Evolutionary conservation across 2,888 invertebrate genomes (phyloP).

Genomic region (Charanyca ferruginea): DNA sequence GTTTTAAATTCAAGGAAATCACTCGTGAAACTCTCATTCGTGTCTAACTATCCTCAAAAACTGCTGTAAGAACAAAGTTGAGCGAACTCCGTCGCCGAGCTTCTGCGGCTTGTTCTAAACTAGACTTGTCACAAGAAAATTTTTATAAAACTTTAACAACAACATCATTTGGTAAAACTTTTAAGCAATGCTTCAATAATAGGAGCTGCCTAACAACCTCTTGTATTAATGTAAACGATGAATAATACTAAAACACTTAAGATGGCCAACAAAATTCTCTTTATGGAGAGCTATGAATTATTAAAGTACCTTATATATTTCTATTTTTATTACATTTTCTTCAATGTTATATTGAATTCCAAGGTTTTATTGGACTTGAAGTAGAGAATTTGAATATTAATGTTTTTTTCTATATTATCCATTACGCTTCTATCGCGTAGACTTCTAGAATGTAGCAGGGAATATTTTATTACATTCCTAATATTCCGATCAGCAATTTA

Average conservation of each 20-base stretch:
- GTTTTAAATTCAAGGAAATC: constrained; percentile 77
- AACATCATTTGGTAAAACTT: constrained; percentile 48
- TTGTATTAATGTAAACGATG: constrained; percentile 24
- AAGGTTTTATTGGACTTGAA: constrained; percentile 41
- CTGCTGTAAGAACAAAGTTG: constrained; percentile 77
- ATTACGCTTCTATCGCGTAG: constrained; percentile 13
- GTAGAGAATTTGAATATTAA: constrained; percentile 48
- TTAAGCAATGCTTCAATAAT: constrained; percentile 33
- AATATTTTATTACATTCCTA: neutral
- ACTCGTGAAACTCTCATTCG: constrained; percentile 80
- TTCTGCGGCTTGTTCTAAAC: constrained; percentile 67
- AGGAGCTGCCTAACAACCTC: constrained; percentile 30
- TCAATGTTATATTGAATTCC: constrained; percentile 50
- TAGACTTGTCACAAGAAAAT: constrained; percentile 54
- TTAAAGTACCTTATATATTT: constrained; percentile 30
- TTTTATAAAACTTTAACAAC: constrained; percentile 51
- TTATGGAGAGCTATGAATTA: constrained; percentile 40
- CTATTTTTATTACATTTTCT: constrained; percentile 49
- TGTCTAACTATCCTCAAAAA: constrained; percentile 79
- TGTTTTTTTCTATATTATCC: constrained; percentile 31
- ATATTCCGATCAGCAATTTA: neutral
- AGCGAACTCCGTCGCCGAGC: constrained; percentile 29
- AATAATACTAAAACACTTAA: constrained; percentile 29
- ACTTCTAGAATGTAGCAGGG: constrained; percentile 3
- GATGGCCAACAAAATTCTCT: constrained; percentile 23